Percentiles rank a stretch among this genome's conserved stretches.
Conservation (phyloP, 2,797 vertebrate genomes). For the Pantherophis alleghaniensis region DNA sequence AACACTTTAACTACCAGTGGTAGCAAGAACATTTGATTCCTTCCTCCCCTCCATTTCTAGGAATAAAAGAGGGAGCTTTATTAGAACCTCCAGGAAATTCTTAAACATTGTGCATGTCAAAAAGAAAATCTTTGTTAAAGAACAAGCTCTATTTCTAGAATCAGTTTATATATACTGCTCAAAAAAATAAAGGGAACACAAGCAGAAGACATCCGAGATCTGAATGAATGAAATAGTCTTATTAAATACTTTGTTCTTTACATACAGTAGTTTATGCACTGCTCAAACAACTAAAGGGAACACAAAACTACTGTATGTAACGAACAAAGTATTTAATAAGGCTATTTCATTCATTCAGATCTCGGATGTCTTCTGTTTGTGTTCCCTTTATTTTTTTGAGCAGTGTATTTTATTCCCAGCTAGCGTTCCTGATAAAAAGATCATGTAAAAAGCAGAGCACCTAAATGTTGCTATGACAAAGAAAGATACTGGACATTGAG, state of each 20-base stretch:
- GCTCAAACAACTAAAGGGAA: too few relatives aligned
- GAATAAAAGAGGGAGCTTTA: slow-evolving; percentile 38
- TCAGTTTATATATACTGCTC: not conserved
- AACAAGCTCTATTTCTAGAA: not conserved
- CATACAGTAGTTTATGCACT: too few relatives aligned
- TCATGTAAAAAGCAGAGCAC: not conserved
- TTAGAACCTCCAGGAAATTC: slow-evolving; percentile 16
- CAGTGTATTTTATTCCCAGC: not conserved
- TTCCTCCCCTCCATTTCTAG: not conserved
- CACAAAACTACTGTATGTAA: too few relatives aligned
- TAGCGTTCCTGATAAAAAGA: not conserved
- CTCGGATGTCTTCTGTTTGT: too few relatives aligned
- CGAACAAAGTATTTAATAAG: too few relatives aligned
- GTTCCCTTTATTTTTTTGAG: too few relatives aligned
- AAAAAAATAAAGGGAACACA: too few relatives aligned
- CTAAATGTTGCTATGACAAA: not conserved
- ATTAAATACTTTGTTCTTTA: too few relatives aligned
- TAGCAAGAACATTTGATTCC: slow-evolving; percentile 31
- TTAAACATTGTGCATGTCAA: not conserved
- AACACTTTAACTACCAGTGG: slow-evolving; percentile 43
- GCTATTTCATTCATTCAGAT: too few relatives aligned
- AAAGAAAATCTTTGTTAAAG: not conserved
- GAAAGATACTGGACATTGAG: not conserved
- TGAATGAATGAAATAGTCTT: too few relatives aligned
- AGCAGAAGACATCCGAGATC: too few relatives aligned